Evolutionary conservation across 2,797 vertebrate species (phyloP), one percentile per base, ranked within the genome.

Genomic region (Echeneis naucrates): DNA sequence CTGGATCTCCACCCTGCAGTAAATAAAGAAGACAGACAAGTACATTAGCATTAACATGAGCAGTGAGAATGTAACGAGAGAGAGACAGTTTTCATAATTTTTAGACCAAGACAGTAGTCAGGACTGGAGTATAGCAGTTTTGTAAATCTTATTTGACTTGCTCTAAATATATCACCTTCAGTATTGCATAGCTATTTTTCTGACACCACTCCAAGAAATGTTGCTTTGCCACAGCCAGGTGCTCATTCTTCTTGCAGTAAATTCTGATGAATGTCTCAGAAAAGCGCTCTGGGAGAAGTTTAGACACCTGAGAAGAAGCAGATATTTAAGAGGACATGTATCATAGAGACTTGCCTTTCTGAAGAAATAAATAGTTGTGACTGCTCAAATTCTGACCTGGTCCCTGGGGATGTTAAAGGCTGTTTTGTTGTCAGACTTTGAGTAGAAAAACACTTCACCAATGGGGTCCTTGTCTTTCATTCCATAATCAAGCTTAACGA

Each of bases 191-290:
- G 0, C 0, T 0, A 0, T 50, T 33, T 0, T 2, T 0, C 0
- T 0, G 0, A 11, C 32, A 57, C 38, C 60, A 79, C 1, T 12
- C 0, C 0, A 0, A 0, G 32, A 72, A 68, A 4, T 0, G 0
- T 0, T 4, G 0, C 21, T 30, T 19, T 12, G 9, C 68, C 4
- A 4, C 9, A 0, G 0, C 0, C 23, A 44, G 2, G 38, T 0
- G 0, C 0, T 2, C 0, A 0, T 74, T 90, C 78, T 84, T 94
- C 85, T 91, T 97, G 71, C 81, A 96, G 76, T 95, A 97, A 17
- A 96, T 94, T 0, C 94, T 91, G 72, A 97, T 94, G 40, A 93
- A 48, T 77, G 95, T 93, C 81, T 97, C 96, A 3, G 85, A 90
- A 86, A 97, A 98, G 11, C 0, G 85, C 57, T 90, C 90, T 17